Base-by-base conservation (phyloP, 2,113 vertebrate genomes). In the Zootoca vivipara region DNA sequence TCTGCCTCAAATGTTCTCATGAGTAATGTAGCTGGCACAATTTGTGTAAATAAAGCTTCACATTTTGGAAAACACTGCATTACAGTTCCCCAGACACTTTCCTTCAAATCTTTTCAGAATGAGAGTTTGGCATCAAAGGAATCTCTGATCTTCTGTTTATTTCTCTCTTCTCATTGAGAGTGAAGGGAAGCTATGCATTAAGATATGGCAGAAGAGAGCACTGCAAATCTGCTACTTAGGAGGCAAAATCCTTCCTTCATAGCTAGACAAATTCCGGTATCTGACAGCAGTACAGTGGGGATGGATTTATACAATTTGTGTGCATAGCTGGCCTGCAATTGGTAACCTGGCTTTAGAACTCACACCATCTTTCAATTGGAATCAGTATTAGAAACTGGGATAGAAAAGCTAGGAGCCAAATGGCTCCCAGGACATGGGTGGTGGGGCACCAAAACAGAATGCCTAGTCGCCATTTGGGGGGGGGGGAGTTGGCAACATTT, bases 11-110 rank as follows among this genome's bases (percentile, higher is more conserved):
- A 3, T 24, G 24, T n/a, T 33, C 73, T 83, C 65, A 5, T 0
- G 5, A 1, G 20, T 2, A 40, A 85, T 1, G 33, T 35, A 82
- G 87, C 73, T 80, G n/a, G n/a, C 8, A n/a, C 62, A 91, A 73
- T 18, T 78, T 30, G 78, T 73, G 46, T 0, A 26, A 9, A 83
- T 30, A 72, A 62, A 89, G 74, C 22, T 73, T 70, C 40, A 28
- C 28, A 15, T 69, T 81, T 92, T 82, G 15, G 72, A 77, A 38
- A 86, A 64, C n/a, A 78, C 56, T 90, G 6, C n/a, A 35, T 65
- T 65, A 80, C 13, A 62, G 30, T 40, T 5, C 83, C 86, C 40
- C 77, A 24, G 30, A 33, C 22, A 16, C 22, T 0, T 4, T 22
- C 82, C 87, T 78, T 90, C 78, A 16, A 1, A 70, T 24, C 30